Evolutionary conservation across 2,888 invertebrate genomes (phyloP).

Genomic region (Tillus elongatus): DNA sequence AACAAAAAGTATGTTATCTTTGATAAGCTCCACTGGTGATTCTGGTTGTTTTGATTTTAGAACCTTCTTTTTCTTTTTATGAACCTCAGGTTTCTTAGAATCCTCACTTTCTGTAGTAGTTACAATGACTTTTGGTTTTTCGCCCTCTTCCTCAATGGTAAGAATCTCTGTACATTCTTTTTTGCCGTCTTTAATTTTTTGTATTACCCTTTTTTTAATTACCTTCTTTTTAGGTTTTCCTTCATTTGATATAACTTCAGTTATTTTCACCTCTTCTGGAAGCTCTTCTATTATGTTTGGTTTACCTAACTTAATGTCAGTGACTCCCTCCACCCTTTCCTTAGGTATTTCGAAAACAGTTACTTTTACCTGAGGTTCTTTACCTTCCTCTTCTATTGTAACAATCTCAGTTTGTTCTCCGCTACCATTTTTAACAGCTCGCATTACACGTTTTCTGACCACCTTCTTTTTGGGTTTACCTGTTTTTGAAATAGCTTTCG

Average conservation of each 20-base stretch:
- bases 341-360: conserved; percentile 28
- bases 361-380: conserved; percentile 37
- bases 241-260: conserved; percentile 21
- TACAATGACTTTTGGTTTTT: conserved; percentile 37
- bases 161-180: conserved; percentile 40
- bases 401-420: conserved; percentile 42
- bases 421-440: conserved; percentile 30
- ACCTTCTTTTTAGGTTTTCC: conserved; percentile 30
- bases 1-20: conserved; percentile 30
- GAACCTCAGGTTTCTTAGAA: conserved; percentile 7
- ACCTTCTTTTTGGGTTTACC: conserved; percentile 25
- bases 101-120: conserved; percentile 24
- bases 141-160: conserved; percentile 40
- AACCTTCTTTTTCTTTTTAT: conserved; percentile 26
- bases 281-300: conserved; percentile 24
- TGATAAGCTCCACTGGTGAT: conserved; percentile 9
- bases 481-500: conserved; percentile 21
- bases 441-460: conserved; percentile 28
- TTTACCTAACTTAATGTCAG: conserved; percentile 29
- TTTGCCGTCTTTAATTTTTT: conserved; percentile 32
- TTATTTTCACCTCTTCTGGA: conserved; percentile 14
- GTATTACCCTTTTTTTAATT: conserved; percentile 37
- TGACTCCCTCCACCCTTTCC: conserved; percentile 25
- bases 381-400: conserved; percentile 41
- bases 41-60: conserved; percentile 20